Evolutionary conservation across 2,888 invertebrate species (phyloP).

Genomic region (Drosophila falleni): DNA sequence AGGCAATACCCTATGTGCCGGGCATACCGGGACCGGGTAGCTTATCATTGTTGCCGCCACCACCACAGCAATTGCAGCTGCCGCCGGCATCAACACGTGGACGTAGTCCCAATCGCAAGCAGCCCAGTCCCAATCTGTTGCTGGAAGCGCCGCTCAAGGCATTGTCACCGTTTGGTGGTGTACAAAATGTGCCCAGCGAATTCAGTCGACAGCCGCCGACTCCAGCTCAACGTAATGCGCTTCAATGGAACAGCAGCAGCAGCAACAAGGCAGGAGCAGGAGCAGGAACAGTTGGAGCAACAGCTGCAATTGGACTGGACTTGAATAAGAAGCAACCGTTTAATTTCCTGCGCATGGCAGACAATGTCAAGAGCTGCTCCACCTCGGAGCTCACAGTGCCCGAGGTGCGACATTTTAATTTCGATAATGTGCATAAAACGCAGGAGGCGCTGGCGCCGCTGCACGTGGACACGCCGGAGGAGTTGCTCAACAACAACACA

Average conservation of each 20-base stretch:
- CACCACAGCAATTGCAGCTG: slow-evolving; percentile 80
- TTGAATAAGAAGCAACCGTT: slow-evolving; percentile 80
- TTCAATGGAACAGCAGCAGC: slow-evolving; percentile 70
- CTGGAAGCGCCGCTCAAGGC: slow-evolving; percentile 62
- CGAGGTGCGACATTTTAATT: slow-evolving; percentile 84
- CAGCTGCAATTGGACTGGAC: slow-evolving; percentile 8
- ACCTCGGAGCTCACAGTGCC: slow-evolving; percentile 53
- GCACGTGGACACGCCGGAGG: slow-evolving; percentile 82
- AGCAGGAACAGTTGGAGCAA: slow-evolving; percentile 34
- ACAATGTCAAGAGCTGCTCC: slow-evolving; percentile 75
- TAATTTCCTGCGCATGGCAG: slow-evolving; percentile 85
- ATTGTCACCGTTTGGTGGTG: slow-evolving; percentile 82
- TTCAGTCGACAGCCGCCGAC: slow-evolving; percentile 82
- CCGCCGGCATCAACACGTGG: slow-evolving; percentile 51
- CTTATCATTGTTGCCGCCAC: slow-evolving; percentile 85
- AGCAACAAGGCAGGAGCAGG: slow-evolving; percentile 10
- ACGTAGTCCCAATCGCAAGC: slow-evolving; percentile 82
- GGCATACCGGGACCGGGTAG: slow-evolving; percentile 93
- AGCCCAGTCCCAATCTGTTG: slow-evolving; percentile 75
- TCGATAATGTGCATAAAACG: slow-evolving; percentile 72
- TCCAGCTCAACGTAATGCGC: slow-evolving; percentile 74
- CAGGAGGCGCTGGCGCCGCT: slow-evolving; percentile 72
- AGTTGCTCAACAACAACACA: neutral
- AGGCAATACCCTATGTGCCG: slow-evolving; percentile 93
- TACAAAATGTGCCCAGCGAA: slow-evolving; percentile 82